A percentile compares a stretch with the other conserved stretches of the same genome.
Evolutionary conservation across 2,113 vertebrate genomes (phyloP).

Genomic region (Columba janthina): DNA sequence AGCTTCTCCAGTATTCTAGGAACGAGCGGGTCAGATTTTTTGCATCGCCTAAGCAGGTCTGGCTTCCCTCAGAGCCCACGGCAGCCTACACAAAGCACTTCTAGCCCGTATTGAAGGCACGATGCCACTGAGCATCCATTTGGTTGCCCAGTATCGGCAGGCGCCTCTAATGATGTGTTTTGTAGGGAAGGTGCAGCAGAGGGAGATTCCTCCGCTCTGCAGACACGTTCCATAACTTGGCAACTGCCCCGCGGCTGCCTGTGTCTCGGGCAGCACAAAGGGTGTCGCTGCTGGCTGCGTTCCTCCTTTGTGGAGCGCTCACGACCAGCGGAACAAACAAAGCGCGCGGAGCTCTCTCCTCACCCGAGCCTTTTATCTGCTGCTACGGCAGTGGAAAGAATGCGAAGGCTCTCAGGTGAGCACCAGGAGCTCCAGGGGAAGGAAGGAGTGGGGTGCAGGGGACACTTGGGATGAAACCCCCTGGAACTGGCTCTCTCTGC

Average conservation of each 20-base stretch:
- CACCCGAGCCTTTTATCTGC: neutral
- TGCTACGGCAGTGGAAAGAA: neutral
- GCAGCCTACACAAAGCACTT: slow-evolving; percentile 58
- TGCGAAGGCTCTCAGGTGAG: neutral
- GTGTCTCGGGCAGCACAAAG: neutral
- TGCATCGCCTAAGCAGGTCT: slow-evolving; percentile 56
- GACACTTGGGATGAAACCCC: neutral
- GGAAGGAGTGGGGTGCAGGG: neutral
- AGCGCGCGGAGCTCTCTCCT: neutral
- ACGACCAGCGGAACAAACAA: neutral
- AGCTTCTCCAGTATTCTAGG: slow-evolving; percentile 56
- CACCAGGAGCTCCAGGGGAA: fast-evolving
- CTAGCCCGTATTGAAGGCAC: slow-evolving; percentile 60
- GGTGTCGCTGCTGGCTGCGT: neutral
- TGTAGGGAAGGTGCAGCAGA: slow-evolving; percentile 45
- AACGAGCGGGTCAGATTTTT: slow-evolving; percentile 52
- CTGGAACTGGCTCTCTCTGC: neutral
- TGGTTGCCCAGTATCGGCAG: slow-evolving; percentile 68
- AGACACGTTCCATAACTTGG: slow-evolving; percentile 58
- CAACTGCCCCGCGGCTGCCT: slow-evolving; percentile 19
- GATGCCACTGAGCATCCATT: slow-evolving; percentile 58
- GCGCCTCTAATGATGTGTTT: slow-evolving; percentile 68
- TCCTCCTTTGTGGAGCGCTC: neutral
- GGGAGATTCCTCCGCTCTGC: slow-evolving; percentile 50
- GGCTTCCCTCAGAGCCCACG: slow-evolving; percentile 68